phyloP scores from a whole-genome alignment of 2,113 vertebrate species.

The Ibidorhyncha struthersii region DNA sequence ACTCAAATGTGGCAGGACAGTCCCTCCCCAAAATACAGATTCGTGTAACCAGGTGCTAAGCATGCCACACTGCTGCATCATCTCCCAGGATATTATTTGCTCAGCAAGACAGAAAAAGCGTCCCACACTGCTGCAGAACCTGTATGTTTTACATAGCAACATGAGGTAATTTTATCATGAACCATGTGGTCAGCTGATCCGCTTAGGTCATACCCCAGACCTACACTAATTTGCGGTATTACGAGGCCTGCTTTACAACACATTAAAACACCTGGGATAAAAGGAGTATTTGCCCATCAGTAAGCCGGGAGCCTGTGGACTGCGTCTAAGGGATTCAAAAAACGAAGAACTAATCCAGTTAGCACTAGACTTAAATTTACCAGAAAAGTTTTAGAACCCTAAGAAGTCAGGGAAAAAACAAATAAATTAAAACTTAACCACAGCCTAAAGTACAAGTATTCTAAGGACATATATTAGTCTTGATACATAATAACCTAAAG shows the following conservation, averaged over 20 bases:
- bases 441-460: background rate
- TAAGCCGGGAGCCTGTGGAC: background rate
- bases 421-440: background rate
- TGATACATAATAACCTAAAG: background rate
- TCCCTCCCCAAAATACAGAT: background rate
- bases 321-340: background rate
- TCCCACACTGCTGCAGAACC: conserved; percentile 4
- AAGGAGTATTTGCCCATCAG: background rate
- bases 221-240: background rate
- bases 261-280: background rate
- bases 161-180: background rate
- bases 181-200: background rate
- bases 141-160: background rate
- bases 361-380: background rate
- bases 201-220: background rate
- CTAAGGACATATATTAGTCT: background rate
- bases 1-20: background rate
- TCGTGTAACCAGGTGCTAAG: background rate
- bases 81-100: background rate
- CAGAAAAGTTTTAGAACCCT: background rate
- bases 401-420: background rate
- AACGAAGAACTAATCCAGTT: background rate
- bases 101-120: background rate
- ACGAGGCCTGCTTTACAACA: background rate
- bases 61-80: background rate